Base-by-base conservation (phyloP, 2,888 invertebrate genomes). In the Drosophila mercatorum region DNA sequence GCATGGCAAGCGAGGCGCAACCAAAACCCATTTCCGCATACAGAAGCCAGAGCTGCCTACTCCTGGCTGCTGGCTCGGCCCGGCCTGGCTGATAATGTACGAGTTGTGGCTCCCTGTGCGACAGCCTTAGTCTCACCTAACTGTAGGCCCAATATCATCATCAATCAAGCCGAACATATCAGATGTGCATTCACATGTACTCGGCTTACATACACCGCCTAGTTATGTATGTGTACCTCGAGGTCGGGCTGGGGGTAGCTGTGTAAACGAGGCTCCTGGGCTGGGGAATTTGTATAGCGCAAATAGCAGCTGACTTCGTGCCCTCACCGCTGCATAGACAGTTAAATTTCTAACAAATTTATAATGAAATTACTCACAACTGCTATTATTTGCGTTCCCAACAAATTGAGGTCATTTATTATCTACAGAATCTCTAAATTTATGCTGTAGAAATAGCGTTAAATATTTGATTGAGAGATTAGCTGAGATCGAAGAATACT, bases 161-260 rank as follows among this genome's bases (percentile, higher is more conserved):
- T 88, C 86, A 85, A 88, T 85, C 88, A 85, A 74, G 64, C 68
- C 62, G 67, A 78, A 80, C 83, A 68, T 80, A 88, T 87, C 85
- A 64, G 83, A 83, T 88, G 82, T 85, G 80, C 85, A 83, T 84
- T 82, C 78, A 79, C 67, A 78, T 71, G 62, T 65, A 52, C 58
- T 53, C 36, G 67, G 58, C 56, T 41, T 31, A 61, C 31, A 44
- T 22, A 67, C 31, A 22, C n/a, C 31, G 3, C 34, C 51, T 49
- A 51, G 49, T 34, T 34, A 34, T 40, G 11, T 34, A 34, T 40
- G 11, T 38, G 51, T 73, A 63, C 49, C 40, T 60, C 58, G 52
- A 41, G 57, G 44, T 49, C 56, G 51, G 47, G 28, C 46, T 44
- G 58, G 44, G 41, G 44, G 34, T 49, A 62, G 65, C 72, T 70